Evolutionary conservation across 2,888 invertebrate species (phyloP).

Genomic region (Osmoderma eremita): DNA sequence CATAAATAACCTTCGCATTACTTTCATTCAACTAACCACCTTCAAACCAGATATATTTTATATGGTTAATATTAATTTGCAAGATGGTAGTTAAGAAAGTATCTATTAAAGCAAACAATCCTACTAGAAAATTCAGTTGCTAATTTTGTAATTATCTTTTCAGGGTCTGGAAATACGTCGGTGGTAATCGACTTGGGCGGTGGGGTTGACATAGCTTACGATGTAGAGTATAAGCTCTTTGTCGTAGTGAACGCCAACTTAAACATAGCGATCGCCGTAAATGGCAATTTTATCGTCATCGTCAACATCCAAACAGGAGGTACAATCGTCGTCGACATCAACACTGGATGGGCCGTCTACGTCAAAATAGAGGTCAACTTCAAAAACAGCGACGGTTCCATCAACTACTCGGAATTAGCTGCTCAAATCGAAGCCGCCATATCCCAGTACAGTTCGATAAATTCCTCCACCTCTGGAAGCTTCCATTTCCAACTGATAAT

Average conservation of each 20-base stretch:
- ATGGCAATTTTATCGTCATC: constrained; percentile 12
- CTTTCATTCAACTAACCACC: too few species aligned
- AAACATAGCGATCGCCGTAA: constrained; percentile 2
- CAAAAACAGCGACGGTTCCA: neutral
- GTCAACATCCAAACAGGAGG: constrained; percentile 16
- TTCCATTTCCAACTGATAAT: constrained; percentile 19
- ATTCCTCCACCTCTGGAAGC: constrained; percentile 13
- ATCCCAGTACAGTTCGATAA: neutral
- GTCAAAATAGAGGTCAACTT: constrained; percentile 10
- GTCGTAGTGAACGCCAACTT: constrained; percentile 5
- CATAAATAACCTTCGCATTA: too few species aligned
- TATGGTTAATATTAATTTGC: too few species aligned
- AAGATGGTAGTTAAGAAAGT: too few species aligned
- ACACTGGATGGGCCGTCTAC: constrained; percentile 6
- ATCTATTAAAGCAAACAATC: neutral
- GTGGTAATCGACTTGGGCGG: neutral
- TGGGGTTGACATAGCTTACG: constrained; percentile 10
- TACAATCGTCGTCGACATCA: constrained; percentile 1
- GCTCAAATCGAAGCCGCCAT: neutral
- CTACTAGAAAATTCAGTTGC: neutral
- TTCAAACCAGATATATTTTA: too few species aligned
- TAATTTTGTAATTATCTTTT: neutral
- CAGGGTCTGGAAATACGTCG: constrained; percentile 14
- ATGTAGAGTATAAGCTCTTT: constrained; percentile 2
- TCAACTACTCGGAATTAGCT: neutral